Evolutionary conservation across 2,113 vertebrate genomes (phyloP).

Genomic region (Xiphophorus maculatus): DNA sequence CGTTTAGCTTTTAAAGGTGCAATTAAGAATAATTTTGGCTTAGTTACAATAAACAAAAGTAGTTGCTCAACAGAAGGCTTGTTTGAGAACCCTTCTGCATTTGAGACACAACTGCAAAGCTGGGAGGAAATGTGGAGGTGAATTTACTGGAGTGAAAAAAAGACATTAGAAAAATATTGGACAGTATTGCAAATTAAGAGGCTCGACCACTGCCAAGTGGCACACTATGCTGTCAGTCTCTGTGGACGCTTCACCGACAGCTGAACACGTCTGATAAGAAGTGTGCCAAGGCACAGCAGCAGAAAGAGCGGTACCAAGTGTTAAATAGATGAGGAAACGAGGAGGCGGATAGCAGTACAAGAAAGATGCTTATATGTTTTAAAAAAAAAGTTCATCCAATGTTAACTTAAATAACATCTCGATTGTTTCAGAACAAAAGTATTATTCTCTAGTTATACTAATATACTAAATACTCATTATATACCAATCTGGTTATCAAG

Average conservation of each 20-base stretch:
- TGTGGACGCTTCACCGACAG: conserved; percentile 69
- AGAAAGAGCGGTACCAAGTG: conserved; percentile 53
- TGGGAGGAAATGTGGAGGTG: conserved; percentile 30
- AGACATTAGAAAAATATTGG: conserved; percentile 59
- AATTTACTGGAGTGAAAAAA: conserved; percentile 43
- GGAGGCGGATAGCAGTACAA: conserved; percentile 1
- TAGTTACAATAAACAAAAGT: background rate
- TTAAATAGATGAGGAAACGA: conserved; percentile 32
- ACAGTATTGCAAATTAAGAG: conserved; percentile 67
- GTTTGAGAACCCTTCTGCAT: background rate
- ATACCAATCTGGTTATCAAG: background rate
- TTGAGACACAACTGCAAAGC: conserved; percentile 33
- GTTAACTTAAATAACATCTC: conserved; percentile 27
- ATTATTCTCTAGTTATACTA: background rate
- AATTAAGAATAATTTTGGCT: background rate
- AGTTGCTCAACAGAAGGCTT: background rate
- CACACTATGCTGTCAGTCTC: conserved; percentile 60
- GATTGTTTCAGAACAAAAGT: conserved; percentile 14
- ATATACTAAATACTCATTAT: background rate
- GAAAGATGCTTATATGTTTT: conserved; percentile 34
- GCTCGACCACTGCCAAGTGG: conserved; percentile 60
- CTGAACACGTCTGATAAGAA: conserved; percentile 80
- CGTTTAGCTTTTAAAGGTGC: too few relatives aligned
- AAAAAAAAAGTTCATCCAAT: conserved; percentile 26
- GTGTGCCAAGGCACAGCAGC: conserved; percentile 60